These are phyloP conservation scores for Pelecanoides urinatrix DNA, from an alignment of 2,113 vertebrate genomes.

Conservation along the genomic window DNA sequence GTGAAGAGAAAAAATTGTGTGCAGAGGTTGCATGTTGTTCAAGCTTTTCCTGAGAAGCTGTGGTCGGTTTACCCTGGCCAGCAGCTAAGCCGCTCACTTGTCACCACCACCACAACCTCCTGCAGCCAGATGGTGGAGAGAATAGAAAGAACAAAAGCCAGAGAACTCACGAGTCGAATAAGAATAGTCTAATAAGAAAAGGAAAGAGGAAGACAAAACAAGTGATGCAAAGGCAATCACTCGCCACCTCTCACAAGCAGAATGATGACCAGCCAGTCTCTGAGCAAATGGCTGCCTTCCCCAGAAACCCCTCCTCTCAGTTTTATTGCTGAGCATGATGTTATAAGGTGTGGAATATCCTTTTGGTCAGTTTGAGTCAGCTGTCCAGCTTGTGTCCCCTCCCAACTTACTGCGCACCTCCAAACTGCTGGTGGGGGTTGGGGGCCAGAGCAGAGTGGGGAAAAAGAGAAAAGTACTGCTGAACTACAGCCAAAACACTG, in stretches of 20 bases:
- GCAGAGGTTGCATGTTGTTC: neutral
- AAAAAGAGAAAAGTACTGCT: neutral
- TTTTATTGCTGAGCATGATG: neutral
- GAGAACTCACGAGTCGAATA: fast-evolving
- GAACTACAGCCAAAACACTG: neutral
- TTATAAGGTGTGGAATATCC: fast-evolving
- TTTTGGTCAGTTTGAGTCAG: neutral
- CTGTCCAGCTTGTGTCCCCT: neutral
- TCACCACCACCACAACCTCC: neutral
- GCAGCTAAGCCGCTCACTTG: fast-evolving
- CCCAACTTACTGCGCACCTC: neutral
- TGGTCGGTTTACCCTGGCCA: neutral
- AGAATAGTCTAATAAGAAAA: neutral
- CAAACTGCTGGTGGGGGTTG: neutral
- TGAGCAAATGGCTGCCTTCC: neutral
- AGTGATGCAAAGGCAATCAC: neutral
- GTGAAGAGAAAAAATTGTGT: neutral
- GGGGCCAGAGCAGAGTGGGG: neutral
- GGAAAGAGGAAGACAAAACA: neutral
- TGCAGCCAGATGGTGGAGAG: neutral
- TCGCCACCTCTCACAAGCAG: fast-evolving
- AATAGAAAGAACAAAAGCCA: neutral
- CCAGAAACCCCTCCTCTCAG: neutral
- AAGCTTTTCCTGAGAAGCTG: neutral
- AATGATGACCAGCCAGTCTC: neutral